These are phyloP conservation scores for Hypselothyrea guttata DNA, from an alignment of 2,888 invertebrate genomes.

Conservation along the genomic window DNA sequence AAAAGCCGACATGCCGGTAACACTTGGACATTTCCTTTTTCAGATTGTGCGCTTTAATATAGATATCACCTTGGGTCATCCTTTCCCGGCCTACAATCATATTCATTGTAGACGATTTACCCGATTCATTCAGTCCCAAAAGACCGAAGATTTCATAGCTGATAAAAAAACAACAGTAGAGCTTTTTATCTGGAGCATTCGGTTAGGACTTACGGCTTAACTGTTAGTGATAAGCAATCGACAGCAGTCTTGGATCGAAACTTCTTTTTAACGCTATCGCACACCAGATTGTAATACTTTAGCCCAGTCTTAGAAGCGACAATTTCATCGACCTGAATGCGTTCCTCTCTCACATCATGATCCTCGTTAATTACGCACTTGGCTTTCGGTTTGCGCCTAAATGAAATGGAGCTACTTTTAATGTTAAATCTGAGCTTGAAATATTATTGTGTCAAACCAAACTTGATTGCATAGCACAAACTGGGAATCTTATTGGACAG, in stretches of 20 bases:
- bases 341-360: neutral
- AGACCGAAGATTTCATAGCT: conserved; percentile 90
- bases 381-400: neutral
- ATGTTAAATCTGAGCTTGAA: neutral
- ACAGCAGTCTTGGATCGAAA: neutral
- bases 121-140: conserved; percentile 91
- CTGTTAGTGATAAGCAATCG: conserved; percentile 30
- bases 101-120: conserved; percentile 92
- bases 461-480: conserved; percentile 15
- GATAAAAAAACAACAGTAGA: neutral
- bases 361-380: neutral
- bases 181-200: no score
- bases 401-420: conserved; percentile 1
- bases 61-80: conserved; percentile 87
- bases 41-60: conserved; percentile 84
- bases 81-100: conserved; percentile 91
- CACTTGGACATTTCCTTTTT: conserved; percentile 83
- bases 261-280: conserved; percentile 10
- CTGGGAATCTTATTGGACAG: neutral
- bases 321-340: conserved; percentile 1
- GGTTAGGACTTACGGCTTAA: conserved; percentile 25
- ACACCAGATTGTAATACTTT: conserved; percentile 9
- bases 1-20: conserved; percentile 85
- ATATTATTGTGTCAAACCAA: conserved; percentile 18
- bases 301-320: conserved; percentile 2